Conservation (phyloP, 2,113 vertebrate species). For the Xenopus borealis region DNA sequence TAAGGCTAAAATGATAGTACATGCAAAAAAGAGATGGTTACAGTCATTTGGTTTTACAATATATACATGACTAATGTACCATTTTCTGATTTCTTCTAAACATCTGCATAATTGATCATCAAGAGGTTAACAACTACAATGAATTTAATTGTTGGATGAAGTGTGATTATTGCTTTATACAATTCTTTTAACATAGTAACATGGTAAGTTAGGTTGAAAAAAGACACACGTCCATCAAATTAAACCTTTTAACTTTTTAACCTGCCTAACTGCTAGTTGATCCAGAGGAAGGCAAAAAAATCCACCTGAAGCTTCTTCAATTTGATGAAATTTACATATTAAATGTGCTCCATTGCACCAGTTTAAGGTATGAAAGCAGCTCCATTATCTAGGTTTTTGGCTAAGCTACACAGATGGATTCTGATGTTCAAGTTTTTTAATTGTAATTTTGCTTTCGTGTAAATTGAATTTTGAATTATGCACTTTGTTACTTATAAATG, state of each 20-base stretch:
- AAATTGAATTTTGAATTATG: too few species aligned
- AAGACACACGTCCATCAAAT: too few species aligned
- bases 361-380: background rate
- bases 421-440: constrained; percentile 14
- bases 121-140: constrained; percentile 35
- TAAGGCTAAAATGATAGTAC: background rate
- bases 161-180: constrained; percentile 35
- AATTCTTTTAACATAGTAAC: too few species aligned
- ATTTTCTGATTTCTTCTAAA: constrained; percentile 27
- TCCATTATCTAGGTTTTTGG: background rate
- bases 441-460: background rate
- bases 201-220: too few species aligned
- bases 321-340: constrained; percentile 25
- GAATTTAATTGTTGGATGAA: constrained; percentile 38
- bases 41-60: constrained; percentile 37
- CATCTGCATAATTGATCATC: constrained; percentile 33
- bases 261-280: too few species aligned
- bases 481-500: background rate
- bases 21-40: constrained; percentile 5
- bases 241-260: too few species aligned
- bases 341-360: constrained; percentile 1
- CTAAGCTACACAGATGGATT: constrained; percentile 8
- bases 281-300: too few species aligned
- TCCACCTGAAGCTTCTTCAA: too few species aligned
- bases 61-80: constrained; percentile 38